These are phyloP conservation scores for Melinaea menophilus DNA, from an alignment of 2,888 invertebrate genomes.

Conservation along the genomic window DNA sequence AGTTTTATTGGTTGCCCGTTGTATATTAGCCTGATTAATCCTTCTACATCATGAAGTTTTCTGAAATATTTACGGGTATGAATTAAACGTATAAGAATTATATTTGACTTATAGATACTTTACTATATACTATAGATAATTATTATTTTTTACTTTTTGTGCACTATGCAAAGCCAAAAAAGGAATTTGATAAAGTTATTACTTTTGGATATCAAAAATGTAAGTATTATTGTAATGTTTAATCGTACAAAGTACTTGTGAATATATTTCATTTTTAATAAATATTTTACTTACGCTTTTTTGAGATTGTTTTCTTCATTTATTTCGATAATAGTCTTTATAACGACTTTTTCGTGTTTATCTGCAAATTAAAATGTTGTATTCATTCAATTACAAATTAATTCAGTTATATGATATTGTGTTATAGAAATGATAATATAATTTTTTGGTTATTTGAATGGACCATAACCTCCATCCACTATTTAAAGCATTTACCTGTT, in stretches of 20 bases:
- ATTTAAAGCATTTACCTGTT: neutral
- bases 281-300: slow-evolving; percentile 42
- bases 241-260: neutral
- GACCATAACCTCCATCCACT: too few species aligned
- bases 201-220: too few species aligned
- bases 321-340: slow-evolving; percentile 61
- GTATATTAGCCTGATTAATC: slow-evolving; percentile 52
- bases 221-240: neutral
- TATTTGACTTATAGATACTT: too few species aligned
- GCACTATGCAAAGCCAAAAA: too few species aligned
- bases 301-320: slow-evolving; percentile 38
- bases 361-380: slow-evolving; percentile 34
- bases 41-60: slow-evolving; percentile 44
- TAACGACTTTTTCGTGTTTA: slow-evolving; percentile 45
- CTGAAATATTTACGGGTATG: slow-evolving; percentile 36
- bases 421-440: neutral
- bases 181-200: too few species aligned
- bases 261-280: neutral
- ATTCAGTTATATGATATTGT: neutral
- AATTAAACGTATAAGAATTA: neutral
- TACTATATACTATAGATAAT: too few species aligned
- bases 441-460: too few species aligned
- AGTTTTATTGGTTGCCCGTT: slow-evolving; percentile 55
- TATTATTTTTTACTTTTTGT: too few species aligned
- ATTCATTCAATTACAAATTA: neutral